A percentile compares a stretch with the other conserved stretches of the same genome.
These are phyloP conservation scores for Menidia beryllina DNA, from an alignment of 2,113 vertebrate species.

Conservation along the genomic window DNA sequence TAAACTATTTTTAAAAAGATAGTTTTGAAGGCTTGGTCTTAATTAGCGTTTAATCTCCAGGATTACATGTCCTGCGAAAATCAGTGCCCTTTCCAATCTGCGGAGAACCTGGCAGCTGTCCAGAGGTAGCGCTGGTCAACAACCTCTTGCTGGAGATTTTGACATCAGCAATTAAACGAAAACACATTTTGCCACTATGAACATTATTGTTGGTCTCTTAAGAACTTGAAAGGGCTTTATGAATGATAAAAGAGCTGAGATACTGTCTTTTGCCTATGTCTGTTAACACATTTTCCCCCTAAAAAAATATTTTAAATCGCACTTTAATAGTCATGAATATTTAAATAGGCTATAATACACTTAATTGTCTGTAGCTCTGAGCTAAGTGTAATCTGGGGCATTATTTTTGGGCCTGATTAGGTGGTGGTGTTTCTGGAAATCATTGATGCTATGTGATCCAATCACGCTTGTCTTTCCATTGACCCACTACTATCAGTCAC, in stretches of 20 bases:
- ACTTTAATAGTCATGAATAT: background rate
- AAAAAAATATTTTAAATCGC: background rate
- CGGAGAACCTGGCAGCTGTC: constrained; percentile 34
- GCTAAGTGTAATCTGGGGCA: background rate
- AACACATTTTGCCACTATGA: background rate
- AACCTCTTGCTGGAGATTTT: constrained; percentile 1
- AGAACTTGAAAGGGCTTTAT: background rate
- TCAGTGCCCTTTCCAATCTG: constrained; percentile 77
- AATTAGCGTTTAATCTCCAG: constrained; percentile 73
- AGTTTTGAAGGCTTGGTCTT: constrained; percentile 25
- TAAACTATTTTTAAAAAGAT: background rate
- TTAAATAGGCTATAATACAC: background rate
- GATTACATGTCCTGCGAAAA: constrained; percentile 73
- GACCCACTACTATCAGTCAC: constrained; percentile 40
- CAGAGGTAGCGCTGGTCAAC: constrained; percentile 40
- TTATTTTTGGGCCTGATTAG: background rate
- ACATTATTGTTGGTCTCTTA: background rate
- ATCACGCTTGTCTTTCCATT: constrained; percentile 44
- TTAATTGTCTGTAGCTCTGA: background rate
- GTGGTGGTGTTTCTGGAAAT: constrained; percentile 27
- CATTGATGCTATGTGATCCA: constrained; percentile 38
- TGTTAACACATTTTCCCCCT: background rate
- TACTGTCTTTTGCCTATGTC: background rate
- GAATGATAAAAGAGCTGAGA: background rate
- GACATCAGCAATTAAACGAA: background rate